These are phyloP conservation scores for Phodopus roborovskii DNA, from an alignment of 2,113 vertebrate genomes.

Conservation along the genomic window DNA sequence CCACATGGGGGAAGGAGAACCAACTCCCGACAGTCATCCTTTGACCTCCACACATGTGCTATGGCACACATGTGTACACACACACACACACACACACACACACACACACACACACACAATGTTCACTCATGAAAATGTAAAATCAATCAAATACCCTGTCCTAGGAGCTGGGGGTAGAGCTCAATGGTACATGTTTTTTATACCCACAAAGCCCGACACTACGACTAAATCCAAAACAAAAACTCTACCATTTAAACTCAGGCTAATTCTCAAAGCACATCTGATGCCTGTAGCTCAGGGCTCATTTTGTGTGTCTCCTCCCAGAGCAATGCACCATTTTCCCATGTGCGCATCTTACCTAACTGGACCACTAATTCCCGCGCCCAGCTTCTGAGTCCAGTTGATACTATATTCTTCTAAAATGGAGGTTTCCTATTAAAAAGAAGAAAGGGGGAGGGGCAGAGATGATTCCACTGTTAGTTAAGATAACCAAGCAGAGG, in stretches of 20 bases:
- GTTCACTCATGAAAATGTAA: neutral
- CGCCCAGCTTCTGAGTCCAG: conserved; percentile 99
- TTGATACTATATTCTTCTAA: conserved; percentile 99
- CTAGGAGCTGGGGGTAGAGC: neutral
- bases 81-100: neutral
- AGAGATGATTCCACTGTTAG: conserved; percentile 56
- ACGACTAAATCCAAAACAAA: neutral
- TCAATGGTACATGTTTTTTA: neutral
- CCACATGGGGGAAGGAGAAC: neutral
- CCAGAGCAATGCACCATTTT: neutral
- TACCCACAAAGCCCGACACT: neutral
- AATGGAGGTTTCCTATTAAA: conserved; percentile 95
- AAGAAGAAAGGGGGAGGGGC: conserved; percentile 38
- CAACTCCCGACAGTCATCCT: neutral
- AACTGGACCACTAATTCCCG: conserved; percentile 99
- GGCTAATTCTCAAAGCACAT: neutral
- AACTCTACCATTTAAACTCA: conserved; percentile 24
- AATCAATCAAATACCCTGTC: neutral
- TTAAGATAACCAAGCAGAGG: neutral
- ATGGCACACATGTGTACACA: neutral
- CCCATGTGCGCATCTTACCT: conserved; percentile 88
- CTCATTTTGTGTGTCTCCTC: neutral
- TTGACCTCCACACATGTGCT: neutral
- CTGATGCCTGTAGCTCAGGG: neutral
- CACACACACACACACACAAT: neutral